Evolutionary conservation across 2,888 invertebrate species (phyloP), one percentile per base, ranked within the genome.

Genomic region (Scaptodrosophila latifasciaeformis): DNA sequence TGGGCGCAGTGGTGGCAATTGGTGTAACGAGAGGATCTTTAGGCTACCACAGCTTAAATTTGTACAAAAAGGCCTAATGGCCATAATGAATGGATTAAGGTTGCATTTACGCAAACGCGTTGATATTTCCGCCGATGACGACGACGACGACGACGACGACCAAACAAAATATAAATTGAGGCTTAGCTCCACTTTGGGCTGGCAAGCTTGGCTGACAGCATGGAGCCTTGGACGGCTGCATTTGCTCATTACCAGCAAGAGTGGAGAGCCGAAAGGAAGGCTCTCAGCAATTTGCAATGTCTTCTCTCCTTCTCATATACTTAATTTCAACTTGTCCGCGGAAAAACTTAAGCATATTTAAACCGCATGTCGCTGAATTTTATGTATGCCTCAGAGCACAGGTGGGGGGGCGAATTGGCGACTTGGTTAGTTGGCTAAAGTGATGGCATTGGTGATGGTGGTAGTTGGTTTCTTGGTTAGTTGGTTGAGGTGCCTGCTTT

Each of bases 101-200:
- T 72, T 70, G 82, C 83, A 72, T 82, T 83, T 83, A 83, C 72
- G 79, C 72, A 77, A 72, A 70, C 76, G 76, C 81, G 82, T 75
- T 82, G 82, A 82, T 79, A 82, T 81, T 79, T 77, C 63, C 74
- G 56, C 67, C 77, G n/a, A n/a, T n/a, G n/a, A n/a, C n/a, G n/a
- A n/a, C n/a, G n/a, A n/a, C n/a, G n/a, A n/a, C n/a, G n/a, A n/a
- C n/a, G n/a, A n/a, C n/a, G n/a, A n/a, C n/a, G 75, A 64, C 79
- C 67, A 79, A 76, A 82, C 82, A 83, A 70, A 74, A 76, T 77
- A 83, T 82, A 82, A 83, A 82, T 83, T 81, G 82, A 65, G 79
- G 60, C 62, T 31, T 4, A 17, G 39, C 39, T 13, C n/a, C 21
- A 21, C n/a, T 3, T 24, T 10, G 19, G 42, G 7, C 13, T 7